Base-by-base conservation (phyloP, 2,797 vertebrate genomes). In the Cercopithecus petaurista region DNA sequence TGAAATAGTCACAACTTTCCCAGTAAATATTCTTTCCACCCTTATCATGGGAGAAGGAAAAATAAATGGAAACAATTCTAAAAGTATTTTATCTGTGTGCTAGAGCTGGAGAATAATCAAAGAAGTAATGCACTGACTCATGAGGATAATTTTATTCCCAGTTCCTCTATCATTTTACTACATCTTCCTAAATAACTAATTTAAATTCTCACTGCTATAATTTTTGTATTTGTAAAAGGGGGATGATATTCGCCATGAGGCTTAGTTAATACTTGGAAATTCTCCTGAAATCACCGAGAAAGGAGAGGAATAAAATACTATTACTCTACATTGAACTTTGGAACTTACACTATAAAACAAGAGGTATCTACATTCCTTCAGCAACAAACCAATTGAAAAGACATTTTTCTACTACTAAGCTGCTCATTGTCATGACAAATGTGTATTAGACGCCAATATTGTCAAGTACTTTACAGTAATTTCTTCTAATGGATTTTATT, bases 171-270 rank as follows among this genome's bases (percentile, higher is more conserved):
- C 61, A 59, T 70, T 97, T 94, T 55, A 64, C 64, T 13, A 88
- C 52, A 50, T n/a, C 11, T 30, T 91, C 26, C 50, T 59, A 70
- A 79, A 76, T 55, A 91, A 79, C 64, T 61, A 33, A 94, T 92
- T 94, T 75, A 73, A 92, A 77, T 93, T 87, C 79, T 93, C 36
- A 55, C 5, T 57, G 19, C 41, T 92, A 67, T 75, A 81, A 84
- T 67, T 96, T 97, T 82, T 93, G 14, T 93, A 52, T 92, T 87
- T 97, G n/a, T 85, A 87, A 96, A 75, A 85, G 50, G 33, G 33
- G 55, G 19, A 89, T 80, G 59, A 88, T 96, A 72, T 77, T 81
- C 83, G 19, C 89, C 76, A 76, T 72, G 84, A 96, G 91, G 52
- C 59, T 94, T 86, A 91, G 39, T 82, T 96, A 90, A 91, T 82